Conservation (phyloP, 1,140 invertebrate species). For the Hylaeus volcanicus region DNA sequence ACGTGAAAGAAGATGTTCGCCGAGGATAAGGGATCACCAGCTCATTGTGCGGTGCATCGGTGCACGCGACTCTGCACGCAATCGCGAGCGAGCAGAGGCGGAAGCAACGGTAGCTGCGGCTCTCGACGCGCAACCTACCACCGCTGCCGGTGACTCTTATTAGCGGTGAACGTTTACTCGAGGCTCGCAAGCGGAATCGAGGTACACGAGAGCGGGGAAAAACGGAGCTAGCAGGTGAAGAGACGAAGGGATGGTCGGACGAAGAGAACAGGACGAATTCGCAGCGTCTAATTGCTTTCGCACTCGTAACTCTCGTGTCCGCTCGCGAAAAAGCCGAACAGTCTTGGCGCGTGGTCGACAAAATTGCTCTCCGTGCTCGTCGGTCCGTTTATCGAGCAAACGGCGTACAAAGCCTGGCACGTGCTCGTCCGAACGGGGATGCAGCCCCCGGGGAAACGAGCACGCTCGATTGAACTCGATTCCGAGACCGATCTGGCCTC, state of each 20-base stretch:
- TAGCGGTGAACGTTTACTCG: slow-evolving; percentile 16
- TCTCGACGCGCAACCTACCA: not conserved
- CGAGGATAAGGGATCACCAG: slow-evolving; percentile 37
- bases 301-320: slow-evolving; percentile 17
- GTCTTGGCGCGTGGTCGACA: slow-evolving; percentile 20
- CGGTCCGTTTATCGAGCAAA: slow-evolving; percentile 31
- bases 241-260: not conserved
- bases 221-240: not conserved
- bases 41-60: slow-evolving; percentile 5
- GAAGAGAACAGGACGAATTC: slow-evolving; percentile 16
- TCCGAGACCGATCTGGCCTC: not conserved
- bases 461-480: slow-evolving; percentile 20
- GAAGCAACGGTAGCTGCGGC: not conserved
- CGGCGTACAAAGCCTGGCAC: slow-evolving; percentile 38
- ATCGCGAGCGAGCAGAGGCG: not conserved
- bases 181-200: not conserved
- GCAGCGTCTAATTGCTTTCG: slow-evolving; percentile 45
- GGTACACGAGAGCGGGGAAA: not conserved
- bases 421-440: slow-evolving; percentile 23
- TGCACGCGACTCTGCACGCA: slow-evolving; percentile 49
- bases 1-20: slow-evolving; percentile 47
- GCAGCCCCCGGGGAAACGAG: slow-evolving; percentile 12
- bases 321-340: slow-evolving; percentile 31
- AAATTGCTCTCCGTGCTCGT: slow-evolving; percentile 45
- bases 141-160: slow-evolving; percentile 11